phyloP scores from a whole-genome alignment of 2,888 invertebrate species.

The Hesperia comma region DNA sequence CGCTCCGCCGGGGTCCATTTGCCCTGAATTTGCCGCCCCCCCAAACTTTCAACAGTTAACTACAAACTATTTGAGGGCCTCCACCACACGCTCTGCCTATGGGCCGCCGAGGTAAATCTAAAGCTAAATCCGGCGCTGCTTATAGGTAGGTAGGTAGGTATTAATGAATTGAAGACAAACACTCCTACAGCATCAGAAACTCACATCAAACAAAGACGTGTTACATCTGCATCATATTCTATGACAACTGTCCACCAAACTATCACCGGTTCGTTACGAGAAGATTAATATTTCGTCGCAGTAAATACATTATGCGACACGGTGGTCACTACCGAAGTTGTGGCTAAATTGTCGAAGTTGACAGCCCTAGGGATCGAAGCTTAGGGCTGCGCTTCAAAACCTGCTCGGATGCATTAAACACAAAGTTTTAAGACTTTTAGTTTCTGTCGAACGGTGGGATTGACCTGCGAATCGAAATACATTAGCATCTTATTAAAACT shows the following conservation, averaged over 20 bases:
- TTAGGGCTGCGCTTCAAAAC: conserved; percentile 51
- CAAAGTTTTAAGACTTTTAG: conserved; percentile 18
- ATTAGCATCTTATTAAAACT: conserved; percentile 8
- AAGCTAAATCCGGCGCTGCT: too few relatives aligned
- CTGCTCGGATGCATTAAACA: conserved; percentile 19
- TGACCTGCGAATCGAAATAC: conserved; percentile 10
- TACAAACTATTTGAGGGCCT: too few relatives aligned
- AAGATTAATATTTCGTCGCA: conserved; percentile 80
- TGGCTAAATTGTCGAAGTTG: conserved; percentile 78
- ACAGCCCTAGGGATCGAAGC: conserved; percentile 64
- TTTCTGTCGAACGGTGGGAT: not conserved
- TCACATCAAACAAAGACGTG: not conserved
- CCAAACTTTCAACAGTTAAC: too few relatives aligned
- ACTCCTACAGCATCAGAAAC: too few relatives aligned
- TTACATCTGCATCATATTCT: conserved; percentile 50
- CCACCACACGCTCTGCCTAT: too few relatives aligned
- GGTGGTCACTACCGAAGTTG: conserved; percentile 70
- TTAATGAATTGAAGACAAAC: too few relatives aligned
- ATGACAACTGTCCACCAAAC: conserved; percentile 60
- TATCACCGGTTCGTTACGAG: conserved; percentile 73
- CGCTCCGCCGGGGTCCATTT: too few relatives aligned
- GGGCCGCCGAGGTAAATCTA: too few relatives aligned
- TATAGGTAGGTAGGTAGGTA: too few relatives aligned
- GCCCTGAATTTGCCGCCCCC: too few relatives aligned
- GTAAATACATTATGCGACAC: conserved; percentile 77